These are phyloP conservation scores for Tupaia chinensis DNA, from an alignment of 2,113 vertebrate species.

Conservation along the genomic window DNA sequence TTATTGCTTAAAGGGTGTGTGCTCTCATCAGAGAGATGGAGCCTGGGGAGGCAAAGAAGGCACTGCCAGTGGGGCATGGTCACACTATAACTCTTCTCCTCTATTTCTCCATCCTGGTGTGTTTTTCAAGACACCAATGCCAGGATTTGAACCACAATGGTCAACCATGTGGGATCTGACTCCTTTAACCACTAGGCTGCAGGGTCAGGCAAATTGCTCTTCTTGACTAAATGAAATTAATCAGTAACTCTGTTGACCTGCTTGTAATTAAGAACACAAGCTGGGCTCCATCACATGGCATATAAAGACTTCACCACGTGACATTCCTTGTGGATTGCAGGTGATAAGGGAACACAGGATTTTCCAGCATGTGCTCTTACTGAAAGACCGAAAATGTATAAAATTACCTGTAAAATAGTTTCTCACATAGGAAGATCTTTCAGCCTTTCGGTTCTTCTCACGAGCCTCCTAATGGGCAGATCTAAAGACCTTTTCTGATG, in stretches of 20 bases:
- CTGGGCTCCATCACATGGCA: slow-evolving; percentile 80
- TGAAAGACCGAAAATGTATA: slow-evolving; percentile 55
- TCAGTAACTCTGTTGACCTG: slow-evolving; percentile 84
- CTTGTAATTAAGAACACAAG: slow-evolving; percentile 78
- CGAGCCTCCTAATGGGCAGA: neutral
- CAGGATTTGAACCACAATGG: too few species aligned
- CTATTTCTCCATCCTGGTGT: too few species aligned
- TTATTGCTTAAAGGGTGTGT: too few species aligned
- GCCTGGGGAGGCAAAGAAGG: too few species aligned
- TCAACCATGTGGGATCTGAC: too few species aligned
- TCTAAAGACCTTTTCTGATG: neutral
- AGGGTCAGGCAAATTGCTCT: slow-evolving; percentile 49
- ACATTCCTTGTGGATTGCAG: slow-evolving; percentile 77
- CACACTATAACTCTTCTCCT: too few species aligned
- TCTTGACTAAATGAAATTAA: slow-evolving; percentile 80
- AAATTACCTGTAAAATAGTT: neutral
- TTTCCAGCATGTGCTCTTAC: slow-evolving; percentile 66
- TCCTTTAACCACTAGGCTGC: too few species aligned
- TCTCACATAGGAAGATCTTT: neutral
- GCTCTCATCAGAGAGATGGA: too few species aligned
- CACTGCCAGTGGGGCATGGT: too few species aligned
- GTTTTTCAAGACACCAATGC: too few species aligned
- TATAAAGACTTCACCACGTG: slow-evolving; percentile 75
- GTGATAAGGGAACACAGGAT: slow-evolving; percentile 68
- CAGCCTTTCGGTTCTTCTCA: neutral